A percentile compares a stretch with the other conserved stretches of the same genome.
Evolutionary conservation across 2,888 invertebrate genomes (phyloP).

Genomic region (Anoplius nigerrimus): DNA sequence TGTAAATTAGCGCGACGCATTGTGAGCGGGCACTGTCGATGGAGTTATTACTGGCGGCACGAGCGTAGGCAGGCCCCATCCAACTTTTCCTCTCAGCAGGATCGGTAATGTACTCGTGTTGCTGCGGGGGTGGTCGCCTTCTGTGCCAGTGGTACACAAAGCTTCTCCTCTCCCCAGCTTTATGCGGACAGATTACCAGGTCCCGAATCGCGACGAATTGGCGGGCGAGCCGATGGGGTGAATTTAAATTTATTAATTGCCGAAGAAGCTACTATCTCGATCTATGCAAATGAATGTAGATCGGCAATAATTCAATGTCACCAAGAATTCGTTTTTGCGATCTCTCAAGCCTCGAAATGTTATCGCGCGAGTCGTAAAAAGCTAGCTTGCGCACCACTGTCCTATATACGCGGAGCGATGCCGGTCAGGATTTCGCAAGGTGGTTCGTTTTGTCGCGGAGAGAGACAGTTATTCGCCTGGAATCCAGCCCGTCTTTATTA

Average conservation of each 20-base stretch:
- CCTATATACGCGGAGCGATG: conserved; percentile 26
- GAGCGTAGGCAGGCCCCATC: conserved; percentile 20
- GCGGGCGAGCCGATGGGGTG: no score
- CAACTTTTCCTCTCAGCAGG: conserved; percentile 4
- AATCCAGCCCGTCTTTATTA: conserved; percentile 49
- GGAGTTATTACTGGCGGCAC: conserved; percentile 25
- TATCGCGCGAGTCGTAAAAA: conserved; percentile 9
- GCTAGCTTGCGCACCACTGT: conserved; percentile 31
- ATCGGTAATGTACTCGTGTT: no score
- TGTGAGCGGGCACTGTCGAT: conserved; percentile 1
- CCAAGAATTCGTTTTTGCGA: no score
- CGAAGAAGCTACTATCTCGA: no score
- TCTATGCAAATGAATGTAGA: no score
- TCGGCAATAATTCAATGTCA: no score
- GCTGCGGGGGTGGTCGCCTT: no score
- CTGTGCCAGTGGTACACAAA: no score
- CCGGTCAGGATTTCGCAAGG: conserved; percentile 45
- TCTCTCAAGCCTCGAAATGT: not conserved
- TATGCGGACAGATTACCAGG: no score
- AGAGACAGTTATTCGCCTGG: conserved; percentile 41
- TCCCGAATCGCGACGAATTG: no score
- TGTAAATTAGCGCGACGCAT: not conserved
- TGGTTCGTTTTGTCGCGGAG: conserved; percentile 36
- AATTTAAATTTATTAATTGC: no score
- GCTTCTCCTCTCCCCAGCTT: no score